phyloP scores from a whole-genome alignment of 2,888 invertebrate species.

The Trichacis sp. region DNA sequence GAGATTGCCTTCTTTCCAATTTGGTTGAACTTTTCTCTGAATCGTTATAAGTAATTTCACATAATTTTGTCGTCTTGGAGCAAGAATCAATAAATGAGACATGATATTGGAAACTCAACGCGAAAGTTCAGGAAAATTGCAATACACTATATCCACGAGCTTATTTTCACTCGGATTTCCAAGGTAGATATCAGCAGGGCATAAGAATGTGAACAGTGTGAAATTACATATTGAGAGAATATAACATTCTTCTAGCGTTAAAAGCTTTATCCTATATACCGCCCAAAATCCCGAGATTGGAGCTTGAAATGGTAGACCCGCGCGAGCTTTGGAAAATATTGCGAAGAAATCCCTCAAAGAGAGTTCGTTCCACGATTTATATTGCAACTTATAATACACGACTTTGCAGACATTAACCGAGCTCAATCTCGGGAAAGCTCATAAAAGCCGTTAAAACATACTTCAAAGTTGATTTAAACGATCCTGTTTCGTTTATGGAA shows the following conservation, averaged over 20 bases:
- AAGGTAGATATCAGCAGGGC: constrained; percentile 17
- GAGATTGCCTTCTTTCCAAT: no score
- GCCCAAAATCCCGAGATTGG: constrained; percentile 23
- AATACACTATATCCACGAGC: constrained; percentile 23
- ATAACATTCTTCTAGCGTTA: constrained; percentile 31
- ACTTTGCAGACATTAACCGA: not conserved
- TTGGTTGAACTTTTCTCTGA: no score
- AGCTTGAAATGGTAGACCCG: constrained; percentile 11
- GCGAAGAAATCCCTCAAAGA: constrained; percentile 14
- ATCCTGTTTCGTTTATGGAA: not conserved
- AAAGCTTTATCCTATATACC: constrained; percentile 32
- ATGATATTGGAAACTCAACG: not conserved
- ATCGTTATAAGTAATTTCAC: no score
- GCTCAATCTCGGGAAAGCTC: not conserved
- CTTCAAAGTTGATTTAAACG: no score
- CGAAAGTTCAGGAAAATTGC: constrained; percentile 9
- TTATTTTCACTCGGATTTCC: constrained; percentile 31
- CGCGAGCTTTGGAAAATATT: constrained; percentile 10
- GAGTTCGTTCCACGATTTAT: constrained; percentile 11
- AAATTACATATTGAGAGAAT: constrained; percentile 37
- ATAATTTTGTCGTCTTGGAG: no score
- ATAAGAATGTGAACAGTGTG: constrained; percentile 20
- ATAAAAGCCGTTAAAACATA: no score
- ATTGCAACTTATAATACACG: not conserved
- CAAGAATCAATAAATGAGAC: not conserved